phyloP scores from a whole-genome alignment of 2,113 vertebrate genomes.

The Tauraco erythrolophus region DNA sequence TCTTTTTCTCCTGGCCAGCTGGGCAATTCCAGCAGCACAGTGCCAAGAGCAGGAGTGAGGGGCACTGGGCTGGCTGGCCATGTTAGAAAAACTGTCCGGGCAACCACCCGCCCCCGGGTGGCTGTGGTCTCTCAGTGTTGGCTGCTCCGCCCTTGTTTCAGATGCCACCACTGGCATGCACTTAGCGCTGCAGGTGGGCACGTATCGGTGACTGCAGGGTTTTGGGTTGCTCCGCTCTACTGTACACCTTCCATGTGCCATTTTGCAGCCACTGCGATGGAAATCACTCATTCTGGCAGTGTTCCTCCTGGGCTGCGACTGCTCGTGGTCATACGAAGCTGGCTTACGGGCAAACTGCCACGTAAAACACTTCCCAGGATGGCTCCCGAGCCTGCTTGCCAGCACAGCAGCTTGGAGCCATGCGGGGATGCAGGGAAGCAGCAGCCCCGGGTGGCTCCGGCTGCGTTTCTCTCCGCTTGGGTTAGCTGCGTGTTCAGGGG shows the following conservation, averaged over 20 bases:
- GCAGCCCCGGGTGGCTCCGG: too few species aligned
- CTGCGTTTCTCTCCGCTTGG: neutral
- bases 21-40: neutral
- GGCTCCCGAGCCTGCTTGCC: neutral
- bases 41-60: rapidly evolving
- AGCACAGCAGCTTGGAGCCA: rapidly evolving
- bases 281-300: neutral
- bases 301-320: rapidly evolving
- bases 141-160: neutral
- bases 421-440: neutral
- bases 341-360: neutral
- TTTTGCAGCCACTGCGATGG: neutral
- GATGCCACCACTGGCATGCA: neutral
- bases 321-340: rapidly evolving
- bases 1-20: neutral
- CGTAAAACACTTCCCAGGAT: neutral
- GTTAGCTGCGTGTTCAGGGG: neutral
- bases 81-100: too few species aligned
- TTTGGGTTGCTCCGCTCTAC: neutral
- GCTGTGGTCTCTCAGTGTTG: neutral
- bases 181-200: neutral
- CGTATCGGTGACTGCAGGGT: rapidly evolving
- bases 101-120: too few species aligned
- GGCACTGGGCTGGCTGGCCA: rapidly evolving
- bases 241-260: neutral